Base-by-base conservation (phyloP, 64 coral and sea anemone genomes). In the Stichodactyla helianthus region DNA sequence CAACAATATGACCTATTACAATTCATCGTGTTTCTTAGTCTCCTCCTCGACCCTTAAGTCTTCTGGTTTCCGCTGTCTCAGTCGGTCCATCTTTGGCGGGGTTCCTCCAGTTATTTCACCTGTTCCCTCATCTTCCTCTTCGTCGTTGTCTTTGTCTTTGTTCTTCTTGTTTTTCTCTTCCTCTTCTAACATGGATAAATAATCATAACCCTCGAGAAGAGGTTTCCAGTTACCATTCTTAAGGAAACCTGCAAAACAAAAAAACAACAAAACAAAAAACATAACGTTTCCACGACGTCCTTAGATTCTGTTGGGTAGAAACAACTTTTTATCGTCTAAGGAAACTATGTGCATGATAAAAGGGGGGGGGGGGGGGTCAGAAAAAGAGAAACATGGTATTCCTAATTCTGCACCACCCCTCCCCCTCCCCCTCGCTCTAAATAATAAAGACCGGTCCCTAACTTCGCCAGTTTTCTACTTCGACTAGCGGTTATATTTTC, bases 161-260 rank as follows among this genome's bases (percentile, higher is more conserved):
- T 59, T 82, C 52, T 87, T 78, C 44, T 87, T 92, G 18, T 56
- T 10, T 57, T 86, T 83, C n/a, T 87, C 76, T 23, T 92, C 85
- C 50, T 92, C 85, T 2, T 92, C 90, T 56, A 92, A 65, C 31
- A 92, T 54, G 23, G 31, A 0, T 18, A 92, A 60, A 25, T 87
- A 92, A 19, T 92, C 90, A 56, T 92, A 92, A 4, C 90, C 90
- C n/a, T 92, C 90, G 77, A 87, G 80, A 19, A 80, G 60, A 3
- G 90, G 90, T 18, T 82, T 83, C 90, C 90, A 92, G 28, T 87
- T 79, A 13, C 18, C 52, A 15, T 71, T 59, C n/a, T 23, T 5
- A 14, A 92, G 64, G 31, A 52, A 53, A 10, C 65, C 90, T 92
- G 19, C 6, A 8, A 16, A 61, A 28, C n/a, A 81, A 78, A 44